A percentile compares a stretch with the other conserved stretches of the same genome.
These are phyloP conservation scores for Notodromas monacha DNA, from an alignment of 2,888 invertebrate genomes.

Conservation along the genomic window DNA sequence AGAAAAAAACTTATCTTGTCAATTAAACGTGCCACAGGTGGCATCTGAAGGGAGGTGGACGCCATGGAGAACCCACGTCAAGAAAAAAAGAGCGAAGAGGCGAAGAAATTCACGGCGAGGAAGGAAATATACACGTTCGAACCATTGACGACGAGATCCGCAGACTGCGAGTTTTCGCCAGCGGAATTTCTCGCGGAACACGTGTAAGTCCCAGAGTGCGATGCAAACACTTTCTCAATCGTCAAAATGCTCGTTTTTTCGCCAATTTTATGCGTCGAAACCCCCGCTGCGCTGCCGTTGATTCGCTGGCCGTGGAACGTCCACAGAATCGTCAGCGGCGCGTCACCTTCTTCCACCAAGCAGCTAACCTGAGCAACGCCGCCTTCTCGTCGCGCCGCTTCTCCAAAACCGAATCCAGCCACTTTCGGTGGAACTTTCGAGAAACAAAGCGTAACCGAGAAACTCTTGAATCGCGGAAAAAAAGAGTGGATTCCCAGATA, in stretches of 20 bases:
- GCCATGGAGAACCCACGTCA: too few species aligned
- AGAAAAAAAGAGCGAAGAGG: background rate
- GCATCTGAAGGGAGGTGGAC: too few species aligned
- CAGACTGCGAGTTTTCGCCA: background rate
- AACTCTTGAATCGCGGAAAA: too few species aligned
- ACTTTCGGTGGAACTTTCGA: constrained; percentile 57
- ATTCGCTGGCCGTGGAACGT: constrained; percentile 11
- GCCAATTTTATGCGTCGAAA: constrained; percentile 7
- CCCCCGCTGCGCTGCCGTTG: constrained; percentile 5
- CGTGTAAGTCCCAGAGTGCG: constrained; percentile 12
- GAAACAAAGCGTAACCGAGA: too few species aligned
- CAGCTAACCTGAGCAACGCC: background rate
- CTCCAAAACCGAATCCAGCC: constrained; percentile 38
- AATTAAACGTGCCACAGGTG: too few species aligned
- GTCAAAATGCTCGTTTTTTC: constrained; percentile 9
- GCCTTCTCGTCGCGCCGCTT: constrained; percentile 6
- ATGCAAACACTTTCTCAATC: constrained; percentile 12
- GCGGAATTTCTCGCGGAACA: constrained; percentile 10
- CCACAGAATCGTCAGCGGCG: constrained; percentile 13
- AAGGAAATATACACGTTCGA: background rate
- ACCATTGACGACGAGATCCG: background rate
- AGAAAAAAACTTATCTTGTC: too few species aligned
- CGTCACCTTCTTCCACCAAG: background rate
- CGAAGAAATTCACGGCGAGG: background rate
- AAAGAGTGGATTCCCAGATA: too few species aligned